Evolutionary conservation across 2,888 invertebrate species (phyloP).

Genomic region (Matsumyia berberina): DNA sequence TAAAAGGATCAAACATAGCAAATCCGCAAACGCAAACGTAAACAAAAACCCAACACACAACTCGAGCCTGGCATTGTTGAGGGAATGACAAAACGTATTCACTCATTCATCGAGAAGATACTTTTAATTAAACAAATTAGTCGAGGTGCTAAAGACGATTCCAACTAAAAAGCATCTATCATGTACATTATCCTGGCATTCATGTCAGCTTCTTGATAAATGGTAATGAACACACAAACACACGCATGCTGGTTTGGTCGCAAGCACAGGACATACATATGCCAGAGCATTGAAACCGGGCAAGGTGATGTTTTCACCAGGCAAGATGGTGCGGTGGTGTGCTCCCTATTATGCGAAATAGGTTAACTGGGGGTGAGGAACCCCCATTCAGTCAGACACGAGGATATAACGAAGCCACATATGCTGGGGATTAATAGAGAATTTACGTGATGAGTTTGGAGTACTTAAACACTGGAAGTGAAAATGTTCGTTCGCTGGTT

Average conservation of each 20-base stretch:
- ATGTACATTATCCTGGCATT: constrained; percentile 48
- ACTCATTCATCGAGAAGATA: constrained; percentile 44
- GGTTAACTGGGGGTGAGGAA: constrained; percentile 12
- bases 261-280: constrained; percentile 1
- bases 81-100: constrained; percentile 24
- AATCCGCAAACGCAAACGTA: background rate
- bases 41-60: constrained; percentile 4
- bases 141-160: constrained; percentile 41
- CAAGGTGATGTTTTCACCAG: constrained; percentile 26
- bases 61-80: constrained; percentile 1
- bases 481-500: background rate
- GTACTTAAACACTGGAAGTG: constrained; percentile 15
- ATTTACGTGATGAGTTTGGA: constrained; percentile 42
- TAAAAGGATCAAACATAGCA: constrained; percentile 16
- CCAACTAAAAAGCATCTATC: constrained; percentile 51
- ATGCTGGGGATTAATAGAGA: constrained; percentile 52
- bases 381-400: background rate
- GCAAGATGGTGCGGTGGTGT: constrained; percentile 3
- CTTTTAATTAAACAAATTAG: constrained; percentile 67
- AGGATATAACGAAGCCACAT: constrained; percentile 20
- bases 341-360: constrained; percentile 10
- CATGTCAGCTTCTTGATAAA: constrained; percentile 53
- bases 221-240: constrained; percentile 42
- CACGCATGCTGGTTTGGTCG: background rate
- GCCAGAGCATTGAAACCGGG: background rate